phyloP scores from a whole-genome alignment of 2,797 vertebrate genomes.

The Buphagus erythrorhynchus region DNA sequence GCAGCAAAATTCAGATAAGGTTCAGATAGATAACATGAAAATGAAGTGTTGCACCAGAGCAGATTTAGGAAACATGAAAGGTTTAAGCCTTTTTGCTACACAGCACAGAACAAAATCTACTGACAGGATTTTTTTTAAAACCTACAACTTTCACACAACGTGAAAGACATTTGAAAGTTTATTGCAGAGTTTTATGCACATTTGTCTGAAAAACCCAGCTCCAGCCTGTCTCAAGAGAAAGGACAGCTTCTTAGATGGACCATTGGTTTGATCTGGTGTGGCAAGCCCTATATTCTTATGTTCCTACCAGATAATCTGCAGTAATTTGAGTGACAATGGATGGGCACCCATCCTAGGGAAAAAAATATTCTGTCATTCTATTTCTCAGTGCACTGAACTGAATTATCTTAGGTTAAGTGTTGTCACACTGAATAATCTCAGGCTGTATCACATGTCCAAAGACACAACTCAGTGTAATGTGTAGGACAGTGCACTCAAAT shows the following conservation, averaged over 20 bases:
- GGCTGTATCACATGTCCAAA: constrained; percentile 13
- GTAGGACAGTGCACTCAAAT: neutral
- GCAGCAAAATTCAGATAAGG: neutral
- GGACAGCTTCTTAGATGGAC: neutral
- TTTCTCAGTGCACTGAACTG: constrained; percentile 57
- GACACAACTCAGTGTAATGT: neutral
- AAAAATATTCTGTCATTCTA: constrained; percentile 12
- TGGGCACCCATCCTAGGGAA: neutral
- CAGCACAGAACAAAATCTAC: neutral
- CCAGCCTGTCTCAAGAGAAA: neutral
- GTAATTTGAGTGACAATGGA: constrained; percentile 42
- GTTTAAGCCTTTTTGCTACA: neutral
- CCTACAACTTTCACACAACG: neutral
- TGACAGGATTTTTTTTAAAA: neutral
- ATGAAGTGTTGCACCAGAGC: neutral
- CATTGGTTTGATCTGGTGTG: neutral
- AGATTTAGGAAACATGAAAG: neutral
- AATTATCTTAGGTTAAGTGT: constrained; percentile 59
- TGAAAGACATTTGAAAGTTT: neutral
- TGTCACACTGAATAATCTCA: constrained; percentile 63
- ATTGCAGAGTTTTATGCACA: neutral
- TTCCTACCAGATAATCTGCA: neutral
- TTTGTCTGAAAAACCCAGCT: neutral
- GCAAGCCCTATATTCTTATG: constrained; percentile 18
- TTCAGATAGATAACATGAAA: constrained; percentile 26